phyloP scores from a whole-genome alignment of 2,888 invertebrate species.

The Branchipolynoe longqiensis region DNA sequence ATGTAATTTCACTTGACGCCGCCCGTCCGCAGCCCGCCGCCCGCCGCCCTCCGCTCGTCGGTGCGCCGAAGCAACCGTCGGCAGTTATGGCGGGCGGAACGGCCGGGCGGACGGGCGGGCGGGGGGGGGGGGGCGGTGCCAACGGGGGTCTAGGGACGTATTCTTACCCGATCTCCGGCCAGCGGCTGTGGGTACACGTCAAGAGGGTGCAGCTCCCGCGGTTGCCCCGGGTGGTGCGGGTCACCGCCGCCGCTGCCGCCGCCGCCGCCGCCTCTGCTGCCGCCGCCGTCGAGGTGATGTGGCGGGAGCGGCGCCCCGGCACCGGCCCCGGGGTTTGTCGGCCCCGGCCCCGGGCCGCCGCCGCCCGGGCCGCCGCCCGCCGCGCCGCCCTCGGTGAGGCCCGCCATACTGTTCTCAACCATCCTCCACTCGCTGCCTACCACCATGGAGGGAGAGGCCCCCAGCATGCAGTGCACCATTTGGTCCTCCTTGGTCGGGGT shows the following conservation, averaged over 20 bases:
- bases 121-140: neutral
- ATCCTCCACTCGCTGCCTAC: slow-evolving; percentile 51
- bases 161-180: slow-evolving; percentile 12
- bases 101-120: neutral
- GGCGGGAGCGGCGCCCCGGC: neutral
- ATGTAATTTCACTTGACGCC: too few species aligned
- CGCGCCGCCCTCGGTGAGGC: slow-evolving; percentile 10
- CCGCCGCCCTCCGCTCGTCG: too few species aligned
- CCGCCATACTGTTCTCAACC: slow-evolving; percentile 25
- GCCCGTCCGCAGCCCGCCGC: too few species aligned
- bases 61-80: too few species aligned
- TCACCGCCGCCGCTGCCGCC: neutral
- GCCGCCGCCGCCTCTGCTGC: neutral
- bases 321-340: neutral
- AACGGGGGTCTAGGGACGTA: neutral
- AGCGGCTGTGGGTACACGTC: slow-evolving; percentile 30
- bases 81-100: neutral
- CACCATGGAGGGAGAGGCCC: slow-evolving; percentile 38
- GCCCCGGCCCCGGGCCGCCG: neutral
- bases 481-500: neutral
- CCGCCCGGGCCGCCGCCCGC: neutral
- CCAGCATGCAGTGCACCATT: slow-evolving; percentile 40
- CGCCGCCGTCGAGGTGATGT: neutral
- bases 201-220: neutral
- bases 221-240: neutral